These are phyloP conservation scores for Dendroctonus valens DNA, from an alignment of 1,140 invertebrate species.

Conservation along the genomic window DNA sequence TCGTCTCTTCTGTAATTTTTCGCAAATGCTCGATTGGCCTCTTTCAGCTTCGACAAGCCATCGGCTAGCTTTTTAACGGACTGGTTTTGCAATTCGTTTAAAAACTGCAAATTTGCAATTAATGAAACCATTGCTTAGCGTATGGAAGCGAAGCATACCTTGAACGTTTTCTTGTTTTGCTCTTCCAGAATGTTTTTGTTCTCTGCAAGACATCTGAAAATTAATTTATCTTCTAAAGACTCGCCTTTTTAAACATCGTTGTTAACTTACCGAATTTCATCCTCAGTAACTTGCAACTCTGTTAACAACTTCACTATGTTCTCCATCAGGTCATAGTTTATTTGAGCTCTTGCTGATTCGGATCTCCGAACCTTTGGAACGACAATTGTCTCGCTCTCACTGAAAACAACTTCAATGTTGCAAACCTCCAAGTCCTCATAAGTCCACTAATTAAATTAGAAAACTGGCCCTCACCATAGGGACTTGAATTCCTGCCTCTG, in stretches of 20 bases:
- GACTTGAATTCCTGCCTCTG: conserved; percentile 49
- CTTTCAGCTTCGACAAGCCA: conserved; percentile 41
- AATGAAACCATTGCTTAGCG: background rate
- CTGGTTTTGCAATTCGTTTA: conserved; percentile 37
- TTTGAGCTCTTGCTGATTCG: conserved; percentile 49
- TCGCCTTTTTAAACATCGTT: conserved; percentile 7
- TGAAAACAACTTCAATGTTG: conserved; percentile 24
- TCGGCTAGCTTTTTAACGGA: conserved; percentile 33
- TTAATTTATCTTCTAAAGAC: background rate
- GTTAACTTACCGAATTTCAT: conserved; percentile 51
- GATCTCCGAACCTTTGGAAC: conserved; percentile 46
- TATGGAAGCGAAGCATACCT: conserved; percentile 1
- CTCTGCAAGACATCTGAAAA: conserved; percentile 24
- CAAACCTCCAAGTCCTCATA: conserved; percentile 6
- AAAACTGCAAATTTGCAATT: conserved; percentile 17
- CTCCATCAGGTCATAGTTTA: conserved; percentile 54
- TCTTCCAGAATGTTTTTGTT: conserved; percentile 28
- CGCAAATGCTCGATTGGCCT: conserved; percentile 37
- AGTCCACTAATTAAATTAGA: background rate
- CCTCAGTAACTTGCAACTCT: conserved; percentile 53
- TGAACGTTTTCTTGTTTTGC: conserved; percentile 21
- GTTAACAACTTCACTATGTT: conserved; percentile 54
- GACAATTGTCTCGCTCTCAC: conserved; percentile 40
- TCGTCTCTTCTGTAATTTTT: conserved; percentile 18
- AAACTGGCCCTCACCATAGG: conserved; percentile 45